Evolutionary conservation across 2,797 vertebrate genomes (phyloP), one percentile per base, ranked within the genome.

Genomic region (Enteromius trimaculatus): DNA sequence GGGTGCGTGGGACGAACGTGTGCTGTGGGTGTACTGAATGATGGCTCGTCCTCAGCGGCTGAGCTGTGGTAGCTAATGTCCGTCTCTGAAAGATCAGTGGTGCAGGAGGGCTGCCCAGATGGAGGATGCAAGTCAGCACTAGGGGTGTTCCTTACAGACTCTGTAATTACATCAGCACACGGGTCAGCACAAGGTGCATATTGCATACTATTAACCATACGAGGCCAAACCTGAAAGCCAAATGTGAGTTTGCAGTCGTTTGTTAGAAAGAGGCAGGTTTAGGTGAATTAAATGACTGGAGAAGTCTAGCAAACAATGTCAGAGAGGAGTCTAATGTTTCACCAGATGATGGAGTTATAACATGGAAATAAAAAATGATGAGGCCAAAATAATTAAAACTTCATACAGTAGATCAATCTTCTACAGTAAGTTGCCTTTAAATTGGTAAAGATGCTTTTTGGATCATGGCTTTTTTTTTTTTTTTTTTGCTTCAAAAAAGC

Each of bases 131-230:
- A 96, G 90, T 99, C 98, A 0, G 96, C 95, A 89, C 95, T 97
- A 37, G 98, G 96, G 10, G 97, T 97, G 87, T 97, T 98, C 88
- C 97, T 96, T 85, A 98, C 94, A 0, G 97, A 98, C 87, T 99
- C 98, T 99, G 92, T 10, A 87, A 87, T 44, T 53, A 86, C 81
- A 87, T 47, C 49, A 68, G 71, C 55, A 80, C 31, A 60, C 6
- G 79, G 26, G 39, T 81, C 79, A 80, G 49, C 9, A 70, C 37
- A 80, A 31, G 23, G 37, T 42, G 23, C 47, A 37, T 26, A 34
- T 47, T 4, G 53, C 42, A 19, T 21, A 29, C 34, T 58, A 76
- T 60, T 14, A 72, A 60, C 58, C 29, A 66, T 23, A 21, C 16
- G 10, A 13, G 34, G 34, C 34, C 34, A 37, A 37, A 37, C 34